Evolutionary conservation across 1,140 invertebrate genomes (phyloP).

Genomic region (Drosophila busckii): DNA sequence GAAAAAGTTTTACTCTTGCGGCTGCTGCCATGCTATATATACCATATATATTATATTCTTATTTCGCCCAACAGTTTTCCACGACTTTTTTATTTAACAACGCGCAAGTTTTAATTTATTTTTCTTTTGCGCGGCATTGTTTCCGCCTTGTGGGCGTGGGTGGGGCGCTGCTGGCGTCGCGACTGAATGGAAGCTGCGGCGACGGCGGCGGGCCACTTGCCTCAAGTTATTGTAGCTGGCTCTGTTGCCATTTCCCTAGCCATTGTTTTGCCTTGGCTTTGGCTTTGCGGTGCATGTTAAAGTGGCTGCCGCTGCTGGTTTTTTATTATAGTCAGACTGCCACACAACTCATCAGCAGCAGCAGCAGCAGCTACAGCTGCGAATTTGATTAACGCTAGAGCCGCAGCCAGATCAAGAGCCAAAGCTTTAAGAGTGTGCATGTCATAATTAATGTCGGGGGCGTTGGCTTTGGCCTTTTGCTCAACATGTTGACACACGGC

Average conservation of each 20-base stretch:
- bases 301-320: conserved; percentile 48
- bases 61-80: too few species aligned
- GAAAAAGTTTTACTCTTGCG: conserved; percentile 34
- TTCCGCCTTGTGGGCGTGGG: conserved; percentile 43
- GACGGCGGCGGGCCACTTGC: conserved; percentile 36
- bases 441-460: conserved; percentile 68
- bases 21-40: background rate
- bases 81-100: conserved; percentile 60
- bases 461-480: conserved; percentile 32
- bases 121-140: conserved; percentile 55
- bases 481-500: conserved; percentile 29
- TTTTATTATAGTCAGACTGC: too few species aligned
- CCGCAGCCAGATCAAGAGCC: too few species aligned
- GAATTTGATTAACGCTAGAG: conserved; percentile 68
- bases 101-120: conserved; percentile 70
- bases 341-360: too few species aligned
- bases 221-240: conserved; percentile 63
- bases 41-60: too few species aligned
- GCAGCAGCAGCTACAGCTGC: conserved; percentile 16
- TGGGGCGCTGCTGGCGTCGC: conserved; percentile 14
- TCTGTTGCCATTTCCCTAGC: conserved; percentile 65
- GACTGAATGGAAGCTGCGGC: background rate
- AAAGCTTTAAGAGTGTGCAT: conserved; percentile 21
- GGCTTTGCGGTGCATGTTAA: conserved; percentile 61
- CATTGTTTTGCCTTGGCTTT: conserved; percentile 47